Conservation (phyloP, 1,140 invertebrate genomes). For the Trichomalopsis sarcophagae region DNA sequence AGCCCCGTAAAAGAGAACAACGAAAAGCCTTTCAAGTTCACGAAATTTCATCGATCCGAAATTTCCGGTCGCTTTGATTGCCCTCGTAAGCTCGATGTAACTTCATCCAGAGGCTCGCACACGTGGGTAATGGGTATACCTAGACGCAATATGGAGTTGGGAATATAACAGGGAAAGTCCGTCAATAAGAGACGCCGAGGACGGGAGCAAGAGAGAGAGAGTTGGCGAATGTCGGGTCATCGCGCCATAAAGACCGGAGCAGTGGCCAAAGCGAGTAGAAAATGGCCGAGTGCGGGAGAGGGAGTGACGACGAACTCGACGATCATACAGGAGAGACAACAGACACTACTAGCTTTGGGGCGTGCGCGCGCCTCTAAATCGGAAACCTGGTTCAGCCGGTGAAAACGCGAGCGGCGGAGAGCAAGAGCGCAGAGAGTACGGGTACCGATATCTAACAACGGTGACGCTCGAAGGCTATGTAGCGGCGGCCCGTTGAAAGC, state of each 20-base stretch:
- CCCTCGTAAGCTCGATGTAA: background rate
- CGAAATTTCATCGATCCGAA: background rate
- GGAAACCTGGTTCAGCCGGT: background rate
- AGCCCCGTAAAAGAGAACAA: background rate
- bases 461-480: background rate
- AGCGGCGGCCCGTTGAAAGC: constrained; percentile 55
- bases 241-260: constrained; percentile 52
- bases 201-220: constrained; percentile 20
- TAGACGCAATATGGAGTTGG: too few relatives aligned
- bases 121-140: too few relatives aligned
- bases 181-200: background rate
- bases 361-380: background rate
- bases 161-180: background rate
- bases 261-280: constrained; percentile 5
- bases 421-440: background rate
- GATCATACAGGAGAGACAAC: background rate
- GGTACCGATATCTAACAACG: too few relatives aligned
- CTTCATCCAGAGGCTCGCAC: too few relatives aligned
- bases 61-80: background rate
- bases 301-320: background rate
- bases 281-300: background rate
- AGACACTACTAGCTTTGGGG: background rate
- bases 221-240: constrained; percentile 44
- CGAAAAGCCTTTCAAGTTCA: background rate
- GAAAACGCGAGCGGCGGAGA: background rate